Base-by-base conservation (phyloP, 2,113 vertebrate genomes). In the Cyanoliseus patagonus region DNA sequence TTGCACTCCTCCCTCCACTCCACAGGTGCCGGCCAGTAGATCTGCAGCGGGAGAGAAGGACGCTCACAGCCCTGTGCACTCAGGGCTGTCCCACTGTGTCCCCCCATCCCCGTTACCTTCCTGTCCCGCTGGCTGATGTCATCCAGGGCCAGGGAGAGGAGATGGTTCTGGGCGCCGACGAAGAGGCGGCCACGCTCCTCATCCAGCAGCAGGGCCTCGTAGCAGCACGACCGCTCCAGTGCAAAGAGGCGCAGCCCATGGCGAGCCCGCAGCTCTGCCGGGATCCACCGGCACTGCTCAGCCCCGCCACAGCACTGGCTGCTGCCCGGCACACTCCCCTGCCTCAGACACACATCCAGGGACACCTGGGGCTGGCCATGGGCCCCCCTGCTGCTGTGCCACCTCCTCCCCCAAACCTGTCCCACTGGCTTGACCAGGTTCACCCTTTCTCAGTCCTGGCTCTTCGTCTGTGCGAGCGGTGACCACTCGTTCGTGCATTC, bases 1-100 rank as follows among this genome's bases (percentile, higher is more conserved):
- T 99, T 99, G 92, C 99, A 99, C 95, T 99, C 99, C 94, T 99
- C 99, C 81, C 99, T 98, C 99, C 99, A 99, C 82, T 99, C 99
- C 66, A 99, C 99, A 0, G 98, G 99, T 2, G 99, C 99, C 0
- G 99, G 99, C 99, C 99, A 99, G 95, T 99, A 98, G 97, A 99
- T 99, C 99, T 99, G 96, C 1, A 42, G 73, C 75, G 44, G 17
- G 4, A 86, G 69, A 94, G 68, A 18, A 44, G 6, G 30, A 85
- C 2, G 6, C 27, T 93, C 61, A 67, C 33, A 39, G 77, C 17
- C 27, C 31, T 57, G 5, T 7, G n/a, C 3, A 1, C 24, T 28
- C 0, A 0, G 28, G 67, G 62, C 9, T 8, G 14, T 11, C 63
- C 31, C 0, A 2, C n/a, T 11, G 6, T 10, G 10, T 31, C 8